These are phyloP conservation scores for Microctenopoma stevenorrisi DNA, from an alignment of 2,797 vertebrate genomes.

Conservation along the genomic window DNA sequence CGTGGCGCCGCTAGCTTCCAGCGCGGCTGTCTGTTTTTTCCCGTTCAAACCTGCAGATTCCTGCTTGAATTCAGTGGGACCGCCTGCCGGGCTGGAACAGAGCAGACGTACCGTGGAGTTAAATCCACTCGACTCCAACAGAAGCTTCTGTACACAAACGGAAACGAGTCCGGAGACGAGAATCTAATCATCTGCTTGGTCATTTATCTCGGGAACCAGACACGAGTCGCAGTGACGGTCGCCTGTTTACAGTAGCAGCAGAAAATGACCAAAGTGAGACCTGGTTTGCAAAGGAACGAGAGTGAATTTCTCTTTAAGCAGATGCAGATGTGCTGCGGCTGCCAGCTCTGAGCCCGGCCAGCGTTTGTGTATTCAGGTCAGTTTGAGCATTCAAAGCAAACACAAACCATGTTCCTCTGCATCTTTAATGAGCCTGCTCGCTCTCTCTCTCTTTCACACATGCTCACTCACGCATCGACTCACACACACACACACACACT, in stretches of 20 bases:
- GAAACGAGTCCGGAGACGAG: not conserved
- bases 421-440: conserved; percentile 69
- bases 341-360: conserved; percentile 37
- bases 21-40: not conserved
- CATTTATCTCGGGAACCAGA: conserved; percentile 21
- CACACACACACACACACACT: conserved; percentile 27
- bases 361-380: conserved; percentile 70
- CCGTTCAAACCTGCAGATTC: not conserved
- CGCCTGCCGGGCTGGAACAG: not conserved
- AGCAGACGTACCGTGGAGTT: not conserved
- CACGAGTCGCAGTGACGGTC: not conserved
- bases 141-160: not conserved
- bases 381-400: conserved; percentile 74
- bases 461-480: not conserved
- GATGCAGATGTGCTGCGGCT: conserved; percentile 59
- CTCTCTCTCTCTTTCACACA: conserved; percentile 6
- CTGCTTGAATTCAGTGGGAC: conserved; percentile 1
- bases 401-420: conserved; percentile 70
- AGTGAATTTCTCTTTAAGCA: conserved; percentile 34
- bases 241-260: not conserved
- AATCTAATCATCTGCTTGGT: not conserved
- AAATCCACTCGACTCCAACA: conserved; percentile 1
- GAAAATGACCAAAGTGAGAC: conserved; percentile 27
- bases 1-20: conserved; percentile 13
- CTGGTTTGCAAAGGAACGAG: conserved; percentile 5